Evolutionary conservation across 2,113 vertebrate genomes (phyloP).

Genomic region (Polypterus bichir): DNA sequence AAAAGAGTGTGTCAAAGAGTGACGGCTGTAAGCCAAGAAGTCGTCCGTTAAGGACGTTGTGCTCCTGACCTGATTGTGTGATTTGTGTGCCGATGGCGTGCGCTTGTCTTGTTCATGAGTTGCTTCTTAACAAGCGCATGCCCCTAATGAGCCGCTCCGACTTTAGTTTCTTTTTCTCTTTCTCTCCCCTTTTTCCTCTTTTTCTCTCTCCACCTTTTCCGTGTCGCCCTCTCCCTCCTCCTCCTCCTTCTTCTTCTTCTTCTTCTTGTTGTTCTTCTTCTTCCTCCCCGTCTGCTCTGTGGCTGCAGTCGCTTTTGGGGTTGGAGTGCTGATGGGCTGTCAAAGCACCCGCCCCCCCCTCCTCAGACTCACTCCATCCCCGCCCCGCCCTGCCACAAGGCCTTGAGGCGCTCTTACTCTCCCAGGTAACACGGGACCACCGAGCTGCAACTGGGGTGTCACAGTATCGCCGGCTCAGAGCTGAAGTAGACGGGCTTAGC

Average conservation of each 20-base stretch:
- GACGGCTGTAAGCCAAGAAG: no score
- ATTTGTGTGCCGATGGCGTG: no score
- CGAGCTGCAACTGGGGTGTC: constrained; percentile 54
- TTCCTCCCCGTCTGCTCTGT: constrained; percentile 46
- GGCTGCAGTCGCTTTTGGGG: constrained; percentile 88
- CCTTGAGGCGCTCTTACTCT: constrained; percentile 86
- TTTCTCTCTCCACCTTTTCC: constrained; percentile 25
- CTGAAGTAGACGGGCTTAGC: no score
- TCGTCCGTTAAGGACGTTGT: no score
- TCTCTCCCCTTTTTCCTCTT: constrained; percentile 31
- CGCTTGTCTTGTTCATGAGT: constrained; percentile 35
- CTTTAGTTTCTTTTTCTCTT: constrained; percentile 49
- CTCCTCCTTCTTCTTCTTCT: constrained; percentile 28
- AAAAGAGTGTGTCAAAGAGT: no score
- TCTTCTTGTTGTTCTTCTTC: constrained; percentile 29
- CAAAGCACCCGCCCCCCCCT: constrained; percentile 85
- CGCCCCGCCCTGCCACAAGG: constrained; percentile 85
- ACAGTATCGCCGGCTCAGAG: constrained; percentile 48
- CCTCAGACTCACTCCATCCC: constrained; percentile 85
- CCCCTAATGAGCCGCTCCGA: constrained; percentile 52
- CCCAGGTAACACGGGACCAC: constrained; percentile 83
- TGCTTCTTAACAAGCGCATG: constrained; percentile 41
- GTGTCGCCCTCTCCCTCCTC: constrained; percentile 30
- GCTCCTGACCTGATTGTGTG: no score
- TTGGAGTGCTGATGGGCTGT: constrained; percentile 90